These are phyloP conservation scores for Dichetophora obliterata DNA, from an alignment of 2,888 invertebrate species.

Conservation along the genomic window DNA sequence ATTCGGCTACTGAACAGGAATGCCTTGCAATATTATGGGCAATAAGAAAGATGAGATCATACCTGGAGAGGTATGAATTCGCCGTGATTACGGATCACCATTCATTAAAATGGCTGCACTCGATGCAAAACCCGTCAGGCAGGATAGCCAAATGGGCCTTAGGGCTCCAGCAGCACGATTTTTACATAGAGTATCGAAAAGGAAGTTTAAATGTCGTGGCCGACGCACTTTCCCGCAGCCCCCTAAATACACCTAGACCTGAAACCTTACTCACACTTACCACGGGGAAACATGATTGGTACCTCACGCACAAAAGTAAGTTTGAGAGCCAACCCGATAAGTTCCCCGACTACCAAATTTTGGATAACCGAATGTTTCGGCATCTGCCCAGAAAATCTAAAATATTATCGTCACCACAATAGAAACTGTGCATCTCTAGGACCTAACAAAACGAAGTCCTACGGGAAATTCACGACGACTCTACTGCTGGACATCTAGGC, in stretches of 20 bases:
- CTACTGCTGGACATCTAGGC: slow-evolving; percentile 22
- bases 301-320: neutral
- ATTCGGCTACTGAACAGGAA: too few relatives aligned
- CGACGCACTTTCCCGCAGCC: slow-evolving; percentile 31
- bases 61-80: slow-evolving; percentile 16
- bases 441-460: neutral
- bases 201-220: slow-evolving; percentile 36
- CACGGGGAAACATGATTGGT: too few relatives aligned
- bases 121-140: neutral
- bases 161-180: slow-evolving; percentile 34
- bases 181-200: slow-evolving; percentile 27
- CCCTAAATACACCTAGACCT: neutral
- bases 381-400: neutral
- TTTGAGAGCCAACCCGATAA: neutral
- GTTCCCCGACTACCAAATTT: slow-evolving; percentile 18
- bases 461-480: slow-evolving; percentile 18
- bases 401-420: slow-evolving; percentile 4
- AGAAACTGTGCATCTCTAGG: slow-evolving; percentile 19
- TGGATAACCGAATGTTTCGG: slow-evolving; percentile 1
- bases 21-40: too few relatives aligned
- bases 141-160: slow-evolving; percentile 8
- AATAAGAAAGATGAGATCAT: slow-evolving; percentile 26
- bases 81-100: neutral
- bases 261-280: neutral
- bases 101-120: neutral